Evolutionary conservation across 2,888 invertebrate genomes (phyloP), one percentile per base, ranked within the genome.

Genomic region (Andrena dorsata): DNA sequence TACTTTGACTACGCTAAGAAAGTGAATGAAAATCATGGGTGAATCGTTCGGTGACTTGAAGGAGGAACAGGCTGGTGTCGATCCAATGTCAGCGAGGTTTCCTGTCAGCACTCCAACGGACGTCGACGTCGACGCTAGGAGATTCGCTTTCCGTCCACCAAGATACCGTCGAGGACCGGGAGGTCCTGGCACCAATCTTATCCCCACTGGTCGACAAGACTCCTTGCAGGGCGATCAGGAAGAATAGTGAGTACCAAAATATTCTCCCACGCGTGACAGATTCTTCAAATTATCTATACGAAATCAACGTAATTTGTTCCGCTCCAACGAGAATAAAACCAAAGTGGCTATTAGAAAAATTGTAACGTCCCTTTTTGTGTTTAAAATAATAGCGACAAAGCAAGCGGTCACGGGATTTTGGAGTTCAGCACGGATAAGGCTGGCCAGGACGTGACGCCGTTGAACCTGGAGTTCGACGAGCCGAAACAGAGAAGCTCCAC

Each of bases 401-500:
- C 92, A 56, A 93, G 92, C 85, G 96, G 96, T 75, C 96, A 96
- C 81, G 97, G 97, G 60, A 97, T 97, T 89, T 94, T 98, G 72
- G 98, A 98, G 94, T 97, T 98, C 94, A 96, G 97, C 30, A 97
- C 98, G 0, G 97, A 97, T 85, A 98, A 98, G 92, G 98, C 98
- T 0, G 98, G 98, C 0, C 96, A 96, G 91, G 98, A 98, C 92
- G 97, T 98, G 74, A 98, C 98, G 1, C 98, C 98, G 0, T 95
- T 97, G 85, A 98, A 98, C 94, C 95, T 97, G 88, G 96, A 97
- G 91, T 97, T 97, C 91, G 96, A 96, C 88, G 95, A 96, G 78
- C 95, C 95, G 73, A 96, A 96, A 91, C 95, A 96, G 88, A 94
- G 96, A 86, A 96, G 96, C 82, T 96, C 96, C 16, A 96, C 97